These are phyloP conservation scores for Agrochola litura DNA, from an alignment of 2,888 invertebrate species.

Conservation along the genomic window DNA sequence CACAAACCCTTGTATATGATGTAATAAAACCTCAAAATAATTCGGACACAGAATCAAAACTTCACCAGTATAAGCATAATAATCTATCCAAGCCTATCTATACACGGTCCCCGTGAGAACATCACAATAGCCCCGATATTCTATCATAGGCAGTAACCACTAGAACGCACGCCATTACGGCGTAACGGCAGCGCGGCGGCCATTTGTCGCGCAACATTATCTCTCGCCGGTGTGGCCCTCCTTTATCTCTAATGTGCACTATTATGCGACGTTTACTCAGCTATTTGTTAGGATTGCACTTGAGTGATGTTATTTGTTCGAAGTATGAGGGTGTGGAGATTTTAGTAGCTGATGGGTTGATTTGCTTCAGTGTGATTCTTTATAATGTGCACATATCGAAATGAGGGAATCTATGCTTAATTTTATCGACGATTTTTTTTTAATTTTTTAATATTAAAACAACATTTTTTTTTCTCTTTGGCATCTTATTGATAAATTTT, in stretches of 20 bases:
- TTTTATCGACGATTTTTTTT: too few species aligned
- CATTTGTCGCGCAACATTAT: constrained; percentile 70
- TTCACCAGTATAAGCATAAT: background rate
- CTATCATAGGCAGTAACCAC: constrained; percentile 48
- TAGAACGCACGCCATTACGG: constrained; percentile 59
- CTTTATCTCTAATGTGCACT: constrained; percentile 68
- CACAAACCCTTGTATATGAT: background rate
- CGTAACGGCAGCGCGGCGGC: constrained; percentile 61
- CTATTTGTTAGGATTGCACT: constrained; percentile 58
- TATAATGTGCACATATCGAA: too few species aligned
- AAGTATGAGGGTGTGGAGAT: constrained; percentile 22
- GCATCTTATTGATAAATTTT: too few species aligned
- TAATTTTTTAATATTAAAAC: too few species aligned
- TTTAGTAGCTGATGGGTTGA: constrained; percentile 19
- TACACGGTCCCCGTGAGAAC: constrained; percentile 20
- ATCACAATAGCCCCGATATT: constrained; percentile 41
- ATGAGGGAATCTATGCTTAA: too few species aligned
- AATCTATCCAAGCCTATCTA: constrained; percentile 6
- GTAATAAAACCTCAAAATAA: background rate
- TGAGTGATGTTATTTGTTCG: constrained; percentile 44
- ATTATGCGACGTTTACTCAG: constrained; percentile 56
- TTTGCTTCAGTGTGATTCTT: background rate
- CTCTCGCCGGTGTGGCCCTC: constrained; percentile 57
- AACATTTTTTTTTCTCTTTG: too few species aligned
- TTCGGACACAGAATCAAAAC: constrained; percentile 6